Percentiles rank a stretch among this genome's conserved stretches.
phyloP scores from a whole-genome alignment of 2,888 invertebrate genomes.

The Thera obeliscata region DNA sequence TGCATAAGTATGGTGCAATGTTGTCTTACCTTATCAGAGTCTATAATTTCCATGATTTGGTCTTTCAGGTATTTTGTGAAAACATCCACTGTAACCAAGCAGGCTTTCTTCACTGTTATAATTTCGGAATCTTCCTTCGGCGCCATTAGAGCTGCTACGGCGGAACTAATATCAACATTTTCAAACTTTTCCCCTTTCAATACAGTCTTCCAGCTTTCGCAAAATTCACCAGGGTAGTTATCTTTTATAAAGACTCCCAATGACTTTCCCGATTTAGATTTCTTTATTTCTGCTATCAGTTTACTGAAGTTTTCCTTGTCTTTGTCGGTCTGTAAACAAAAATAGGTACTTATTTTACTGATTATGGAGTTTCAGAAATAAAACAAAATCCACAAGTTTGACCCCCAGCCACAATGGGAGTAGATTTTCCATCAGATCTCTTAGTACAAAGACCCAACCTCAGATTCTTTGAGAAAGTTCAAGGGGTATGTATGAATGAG shows the following conservation, averaged over 20 bases:
- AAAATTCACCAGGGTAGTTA: conserved; percentile 96
- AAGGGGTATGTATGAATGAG: neutral
- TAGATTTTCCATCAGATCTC: too few species aligned
- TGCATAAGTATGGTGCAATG: conserved; percentile 55
- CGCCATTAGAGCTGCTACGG: conserved; percentile 94
- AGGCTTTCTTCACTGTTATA: conserved; percentile 95
- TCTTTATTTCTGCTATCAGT: conserved; percentile 91
- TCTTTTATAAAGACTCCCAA: conserved; percentile 97
- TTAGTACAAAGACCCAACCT: too few species aligned
- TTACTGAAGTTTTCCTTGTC: conserved; percentile 95
- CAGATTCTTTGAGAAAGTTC: too few species aligned
- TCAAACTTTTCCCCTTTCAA: conserved; percentile 92
- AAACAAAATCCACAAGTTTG: too few species aligned
- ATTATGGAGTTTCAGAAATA: too few species aligned
- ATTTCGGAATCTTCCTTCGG: conserved; percentile 98
- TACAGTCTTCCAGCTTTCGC: conserved; percentile 94
- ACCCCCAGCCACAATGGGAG: too few species aligned
- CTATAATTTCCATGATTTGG: conserved; percentile 99
- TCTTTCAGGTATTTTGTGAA: conserved; percentile 98
- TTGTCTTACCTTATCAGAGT: conserved; percentile 92
- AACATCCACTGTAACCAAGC: conserved; percentile 95
- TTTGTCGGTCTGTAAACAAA: conserved; percentile 88
- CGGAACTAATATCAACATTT: conserved; percentile 93
- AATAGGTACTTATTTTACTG: neutral
- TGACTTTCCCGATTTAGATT: conserved; percentile 94